Evolutionary conservation across 1,140 invertebrate genomes (phyloP), one percentile per base, ranked within the genome.

Genomic region (Drosophila pseudoananassae): DNA sequence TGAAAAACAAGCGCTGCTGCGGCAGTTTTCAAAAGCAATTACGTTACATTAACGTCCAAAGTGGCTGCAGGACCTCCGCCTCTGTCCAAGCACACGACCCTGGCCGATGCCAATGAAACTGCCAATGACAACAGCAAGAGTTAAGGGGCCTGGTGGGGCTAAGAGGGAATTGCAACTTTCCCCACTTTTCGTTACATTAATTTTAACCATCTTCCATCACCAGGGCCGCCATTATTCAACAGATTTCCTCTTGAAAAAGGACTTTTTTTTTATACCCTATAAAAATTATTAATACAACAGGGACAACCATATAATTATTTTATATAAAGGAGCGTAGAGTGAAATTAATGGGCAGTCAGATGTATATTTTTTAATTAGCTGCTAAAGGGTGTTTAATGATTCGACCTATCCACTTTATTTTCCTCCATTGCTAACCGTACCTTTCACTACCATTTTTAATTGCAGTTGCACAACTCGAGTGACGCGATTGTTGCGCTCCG

Each of bases 401-500:
- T 15, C 23, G 55, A 15, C 8, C 17, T 14, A 10, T 6, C 0
- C 1, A 15, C 25, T 1, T 15, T n/a, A 14, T 15, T 31, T 40
- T 23, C 15, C 25, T 25, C 29, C 8, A 20, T 5, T 31, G 29
- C 14, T 66, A 46, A 66, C 59, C 20, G 14, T 27, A 47, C 27
- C 17, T 47, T 49, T 12, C 31, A 50, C 31, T 56, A 12, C 50
- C 51, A 40, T 68, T 70, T 70, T 70, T 83, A 76, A 78, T 90
- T 90, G 93, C 93, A 97, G 96, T 92, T 95, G 75, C 94, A 95
- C 76, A 95, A 95, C 90, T 96, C 95, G 4, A 95, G 95, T 70
- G 95, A 96, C 45, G 94, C 93, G 50, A 94, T 94, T 87, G 95
- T 97, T 50, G 95, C 95, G 33, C 92, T 98, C 61, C 93, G 93